phyloP scores from a whole-genome alignment of 2,113 vertebrate species.

The Rhabdomys dilectus region DNA sequence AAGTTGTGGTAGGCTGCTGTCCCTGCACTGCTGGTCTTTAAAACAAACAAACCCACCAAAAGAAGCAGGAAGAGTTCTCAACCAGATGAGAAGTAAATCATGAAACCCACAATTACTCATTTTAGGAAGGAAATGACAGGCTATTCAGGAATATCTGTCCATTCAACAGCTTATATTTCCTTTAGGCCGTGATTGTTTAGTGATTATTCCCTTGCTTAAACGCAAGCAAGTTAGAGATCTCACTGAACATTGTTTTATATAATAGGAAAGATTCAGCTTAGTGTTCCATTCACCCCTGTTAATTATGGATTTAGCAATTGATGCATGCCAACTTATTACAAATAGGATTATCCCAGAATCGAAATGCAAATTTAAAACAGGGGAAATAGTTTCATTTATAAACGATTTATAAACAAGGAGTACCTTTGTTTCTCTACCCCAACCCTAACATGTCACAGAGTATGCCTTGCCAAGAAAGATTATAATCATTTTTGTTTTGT shows the following conservation, averaged over 20 bases:
- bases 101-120: conserved; percentile 67
- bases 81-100: conserved; percentile 72
- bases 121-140: conserved; percentile 65
- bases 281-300: not conserved
- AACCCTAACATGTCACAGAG: rapidly evolving
- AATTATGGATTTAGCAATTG: not conserved
- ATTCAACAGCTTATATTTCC: conserved; percentile 21
- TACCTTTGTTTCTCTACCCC: not conserved
- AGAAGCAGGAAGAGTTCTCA: not conserved
- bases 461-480: conserved; percentile 9
- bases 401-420: not conserved
- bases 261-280: not conserved
- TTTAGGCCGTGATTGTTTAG: not conserved
- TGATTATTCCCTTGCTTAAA: conserved; percentile 55
- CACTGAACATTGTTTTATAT: not conserved
- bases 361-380: not conserved
- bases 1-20: conserved; percentile 33
- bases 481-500: not conserved
- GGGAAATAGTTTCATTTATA: conserved; percentile 25
- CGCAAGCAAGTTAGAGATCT: not conserved
- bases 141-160: conserved; percentile 51
- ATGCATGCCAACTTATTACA: not conserved
- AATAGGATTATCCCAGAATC: not conserved
- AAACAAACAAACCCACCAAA: conserved; percentile 76
- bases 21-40: conserved; percentile 67